Base-by-base conservation (phyloP, 1,140 invertebrate species). In the Drosophila fuyamai region DNA sequence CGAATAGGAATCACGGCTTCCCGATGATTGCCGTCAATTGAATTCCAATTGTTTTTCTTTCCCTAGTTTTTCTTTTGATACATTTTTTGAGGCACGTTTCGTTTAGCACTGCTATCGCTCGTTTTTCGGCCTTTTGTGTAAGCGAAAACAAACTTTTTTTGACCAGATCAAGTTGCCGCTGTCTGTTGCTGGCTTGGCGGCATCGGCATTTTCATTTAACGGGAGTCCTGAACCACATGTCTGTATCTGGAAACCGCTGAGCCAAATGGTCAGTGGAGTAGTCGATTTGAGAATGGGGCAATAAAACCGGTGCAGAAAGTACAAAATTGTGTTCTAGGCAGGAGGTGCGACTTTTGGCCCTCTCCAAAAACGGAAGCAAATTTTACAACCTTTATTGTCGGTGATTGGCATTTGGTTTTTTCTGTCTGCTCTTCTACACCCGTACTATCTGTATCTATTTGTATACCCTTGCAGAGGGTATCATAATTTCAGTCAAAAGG, bases 11-110 rank as follows among this genome's bases (percentile, higher is more conserved):
- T 62, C 70, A 76, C 80, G 46, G 80, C 54, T 57, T 46, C 73
- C 47, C 65, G 62, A 84, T 76, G 81, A 84, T 80, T 84, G 76
- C 72, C 76, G 65, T 84, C 81, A 84, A 84, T 80, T 84, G 81
- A 71, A 83, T 76, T 76, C 72, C 81, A 80, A 84, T 84, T 84
- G 81, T 76, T 80, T 84, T 80, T 80, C 67, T 71, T 72, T 61
- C 43, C 10, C 44, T 40, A 43, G 47, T 62, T 80, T 62, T 62
- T 81, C 61, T 76, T 76, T 58, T 76, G 72, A 48, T 59, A 57
- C 51, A 53, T 78, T 82, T 82, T 81, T 81, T 81, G 40, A 57
- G 46, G 73, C 62, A 76, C 74, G 72, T 76, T 76, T 68, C 59
- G 72, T 75, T 76, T 67, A 57, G 61, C 55, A 59, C 54, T 40